Conservation (phyloP, 2,113 vertebrate genomes). For the Rhineura floridana region DNA sequence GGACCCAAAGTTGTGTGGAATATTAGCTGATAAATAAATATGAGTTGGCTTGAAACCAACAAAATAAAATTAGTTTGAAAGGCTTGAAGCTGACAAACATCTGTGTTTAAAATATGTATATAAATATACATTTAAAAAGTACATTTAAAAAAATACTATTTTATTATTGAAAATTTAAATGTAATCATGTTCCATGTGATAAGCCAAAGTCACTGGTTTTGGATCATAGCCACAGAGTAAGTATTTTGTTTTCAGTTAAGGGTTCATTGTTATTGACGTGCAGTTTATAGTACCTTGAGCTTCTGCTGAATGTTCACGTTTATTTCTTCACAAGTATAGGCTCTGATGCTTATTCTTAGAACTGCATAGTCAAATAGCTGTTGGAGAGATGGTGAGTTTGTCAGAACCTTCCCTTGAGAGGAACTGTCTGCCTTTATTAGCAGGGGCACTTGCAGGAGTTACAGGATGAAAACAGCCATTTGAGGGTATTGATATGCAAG, state of each 20-base stretch:
- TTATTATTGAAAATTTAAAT: background rate
- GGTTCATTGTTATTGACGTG: background rate
- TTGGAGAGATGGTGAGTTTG: background rate
- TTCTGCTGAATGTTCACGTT: slow-evolving; percentile 28
- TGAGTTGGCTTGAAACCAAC: background rate
- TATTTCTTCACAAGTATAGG: slow-evolving; percentile 22
- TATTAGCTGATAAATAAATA: background rate
- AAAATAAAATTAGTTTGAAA: background rate
- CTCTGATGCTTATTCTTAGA: slow-evolving; percentile 36
- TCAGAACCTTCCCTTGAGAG: background rate
- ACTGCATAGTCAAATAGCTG: background rate
- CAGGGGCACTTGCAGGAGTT: slow-evolving; percentile 72
- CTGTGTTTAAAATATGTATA: background rate
- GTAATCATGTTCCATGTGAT: background rate
- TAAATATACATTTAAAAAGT: background rate
- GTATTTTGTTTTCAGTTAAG: background rate
- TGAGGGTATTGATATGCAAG: slow-evolving; percentile 70
- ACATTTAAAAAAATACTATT: background rate
- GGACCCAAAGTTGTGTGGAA: background rate
- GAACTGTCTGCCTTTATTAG: slow-evolving; percentile 46
- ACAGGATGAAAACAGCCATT: slow-evolving; percentile 62
- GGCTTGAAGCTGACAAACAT: background rate
- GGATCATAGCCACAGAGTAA: background rate
- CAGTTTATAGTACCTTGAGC: background rate
- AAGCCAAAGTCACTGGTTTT: slow-evolving; percentile 10